phyloP scores from a whole-genome alignment of 2,113 vertebrate species.

The Psettodes erumei region DNA sequence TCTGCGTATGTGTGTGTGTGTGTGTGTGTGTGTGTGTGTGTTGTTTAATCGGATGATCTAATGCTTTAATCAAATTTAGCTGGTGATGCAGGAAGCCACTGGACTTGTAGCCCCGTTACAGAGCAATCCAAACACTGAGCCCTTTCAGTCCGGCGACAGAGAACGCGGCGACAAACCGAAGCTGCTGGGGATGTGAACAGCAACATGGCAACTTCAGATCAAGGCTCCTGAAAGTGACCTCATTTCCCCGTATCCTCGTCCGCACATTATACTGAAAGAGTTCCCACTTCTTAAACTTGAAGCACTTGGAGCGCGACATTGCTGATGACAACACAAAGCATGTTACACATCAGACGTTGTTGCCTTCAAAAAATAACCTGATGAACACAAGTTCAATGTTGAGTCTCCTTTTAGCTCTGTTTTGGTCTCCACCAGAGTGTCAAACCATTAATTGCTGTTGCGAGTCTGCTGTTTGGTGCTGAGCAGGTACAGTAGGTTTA shows the following conservation, averaged over 20 bases:
- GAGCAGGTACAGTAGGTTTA: too few species aligned
- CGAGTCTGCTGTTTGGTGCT: too few species aligned
- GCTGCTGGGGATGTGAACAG: background rate
- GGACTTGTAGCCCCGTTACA: constrained; percentile 44
- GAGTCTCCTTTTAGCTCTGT: too few species aligned
- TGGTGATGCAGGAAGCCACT: constrained; percentile 63
- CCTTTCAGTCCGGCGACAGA: constrained; percentile 31
- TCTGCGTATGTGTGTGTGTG: constrained; percentile 29
- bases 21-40: constrained; percentile 26
- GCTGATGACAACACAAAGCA: background rate
- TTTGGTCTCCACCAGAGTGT: too few species aligned
- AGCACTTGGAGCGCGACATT: background rate
- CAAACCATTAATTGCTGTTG: too few species aligned
- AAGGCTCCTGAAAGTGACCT: too few species aligned
- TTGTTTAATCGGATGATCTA: constrained; percentile 42
- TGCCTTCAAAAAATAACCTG: too few species aligned
- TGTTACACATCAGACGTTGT: background rate
- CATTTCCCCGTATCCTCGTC: too few species aligned
- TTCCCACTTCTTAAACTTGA: background rate
- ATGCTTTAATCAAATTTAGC: constrained; percentile 70
- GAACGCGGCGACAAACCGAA: constrained; percentile 9
- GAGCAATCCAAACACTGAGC: constrained; percentile 48
- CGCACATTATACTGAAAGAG: background rate
- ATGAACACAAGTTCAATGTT: too few species aligned
- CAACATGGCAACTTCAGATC: too few species aligned